Percentiles rank a stretch among this genome's conserved stretches.
phyloP scores from a whole-genome alignment of 2,888 invertebrate genomes.

The Cryptophagus acutangulus region DNA sequence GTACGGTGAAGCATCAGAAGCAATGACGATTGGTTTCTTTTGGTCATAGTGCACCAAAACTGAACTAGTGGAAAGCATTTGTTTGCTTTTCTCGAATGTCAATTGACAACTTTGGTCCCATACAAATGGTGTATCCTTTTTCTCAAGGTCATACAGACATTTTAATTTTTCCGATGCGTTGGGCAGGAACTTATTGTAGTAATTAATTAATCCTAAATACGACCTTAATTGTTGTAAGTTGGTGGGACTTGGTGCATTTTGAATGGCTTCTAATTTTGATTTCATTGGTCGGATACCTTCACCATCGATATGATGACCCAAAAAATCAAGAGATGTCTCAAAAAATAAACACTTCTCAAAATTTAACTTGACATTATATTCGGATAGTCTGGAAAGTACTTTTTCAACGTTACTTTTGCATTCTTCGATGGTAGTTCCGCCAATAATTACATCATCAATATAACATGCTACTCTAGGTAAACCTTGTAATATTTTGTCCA shows the following conservation, averaged over 20 bases:
- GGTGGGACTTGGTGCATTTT: too few species aligned
- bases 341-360: constrained; percentile 10
- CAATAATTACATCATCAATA: constrained; percentile 16
- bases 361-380: constrained; percentile 12
- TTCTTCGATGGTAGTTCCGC: constrained; percentile 15
- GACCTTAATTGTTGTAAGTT: constrained; percentile 19
- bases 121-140: constrained; percentile 10
- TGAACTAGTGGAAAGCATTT: constrained; percentile 18
- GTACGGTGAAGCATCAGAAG: constrained; percentile 24
- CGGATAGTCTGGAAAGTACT: constrained; percentile 2
- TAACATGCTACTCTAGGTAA: constrained; percentile 9
- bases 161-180: constrained; percentile 22
- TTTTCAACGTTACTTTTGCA: constrained; percentile 2
- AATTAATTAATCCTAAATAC: constrained; percentile 22
- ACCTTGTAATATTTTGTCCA: constrained; percentile 13
- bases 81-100: constrained; percentile 24
- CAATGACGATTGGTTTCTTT: constrained; percentile 21
- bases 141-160: constrained; percentile 18
- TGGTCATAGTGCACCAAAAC: constrained; percentile 25
- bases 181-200: constrained; percentile 23
- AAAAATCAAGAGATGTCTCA: constrained; percentile 5
- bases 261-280: too few species aligned
- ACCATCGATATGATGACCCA: constrained; percentile 12
- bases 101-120: constrained; percentile 22
- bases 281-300: too few species aligned